Conservation (phyloP, 2,113 vertebrate genomes). For the Trichomycterus rosablanca region DNA sequence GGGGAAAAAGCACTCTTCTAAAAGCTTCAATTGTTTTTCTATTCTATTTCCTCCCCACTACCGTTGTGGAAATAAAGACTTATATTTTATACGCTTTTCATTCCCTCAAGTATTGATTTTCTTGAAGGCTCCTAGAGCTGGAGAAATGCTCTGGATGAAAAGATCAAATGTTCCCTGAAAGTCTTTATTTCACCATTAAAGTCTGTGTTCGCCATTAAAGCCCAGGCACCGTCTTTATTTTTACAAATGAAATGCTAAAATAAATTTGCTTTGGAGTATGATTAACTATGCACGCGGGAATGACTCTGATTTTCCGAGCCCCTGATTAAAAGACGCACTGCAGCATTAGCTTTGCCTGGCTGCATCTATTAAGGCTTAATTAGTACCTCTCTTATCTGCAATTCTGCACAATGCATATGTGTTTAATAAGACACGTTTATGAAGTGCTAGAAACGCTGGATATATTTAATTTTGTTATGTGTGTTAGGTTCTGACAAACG, state of each 20-base stretch:
- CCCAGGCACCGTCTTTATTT: constrained; percentile 5
- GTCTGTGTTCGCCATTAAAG: constrained; percentile 14
- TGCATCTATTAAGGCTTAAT: constrained; percentile 43
- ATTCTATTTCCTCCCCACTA: constrained; percentile 7
- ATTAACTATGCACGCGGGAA: constrained; percentile 27
- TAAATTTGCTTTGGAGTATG: constrained; percentile 33
- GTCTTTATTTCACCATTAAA: constrained; percentile 15
- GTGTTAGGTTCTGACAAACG: constrained; percentile 19
- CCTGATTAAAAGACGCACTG: constrained; percentile 44
- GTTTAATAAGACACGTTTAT: constrained; percentile 39
- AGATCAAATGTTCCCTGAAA: constrained; percentile 19
- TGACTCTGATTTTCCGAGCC: constrained; percentile 37
- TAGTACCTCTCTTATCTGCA: constrained; percentile 36
- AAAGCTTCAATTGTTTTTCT: neutral
- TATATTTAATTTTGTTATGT: constrained; percentile 24
- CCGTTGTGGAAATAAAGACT: constrained; percentile 25
- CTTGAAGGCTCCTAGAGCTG: constrained; percentile 1
- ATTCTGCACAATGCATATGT: constrained; percentile 34
- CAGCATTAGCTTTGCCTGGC: constrained; percentile 47
- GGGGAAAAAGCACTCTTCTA: neutral
- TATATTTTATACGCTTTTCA: constrained; percentile 7
- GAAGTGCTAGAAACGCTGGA: constrained; percentile 30
- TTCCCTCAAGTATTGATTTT: constrained; percentile 18
- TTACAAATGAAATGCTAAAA: constrained; percentile 27
- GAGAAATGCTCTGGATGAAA: neutral